Base-by-base conservation (phyloP, 2,113 vertebrate genomes). In the Rhegmatorhina hoffmannsi region DNA sequence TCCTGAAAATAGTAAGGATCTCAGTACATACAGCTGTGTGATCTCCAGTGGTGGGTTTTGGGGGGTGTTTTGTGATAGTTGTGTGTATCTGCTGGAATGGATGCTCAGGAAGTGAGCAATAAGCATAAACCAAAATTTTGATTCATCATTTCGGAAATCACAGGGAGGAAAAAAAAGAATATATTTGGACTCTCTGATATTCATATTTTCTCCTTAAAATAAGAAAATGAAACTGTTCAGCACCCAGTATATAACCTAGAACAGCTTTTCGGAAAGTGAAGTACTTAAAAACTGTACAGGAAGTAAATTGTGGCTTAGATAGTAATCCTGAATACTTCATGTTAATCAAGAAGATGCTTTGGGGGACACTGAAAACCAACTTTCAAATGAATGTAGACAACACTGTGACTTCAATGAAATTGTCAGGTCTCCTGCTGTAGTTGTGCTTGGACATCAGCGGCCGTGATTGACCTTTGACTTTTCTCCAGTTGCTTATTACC, bases 361-460 rank as follows among this genome's bases (percentile, higher is more conserved):
- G 24, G 68, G 72, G 17, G 34, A 81, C 47, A 4, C 25, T 46
- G 56, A 40, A 81, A 70, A 84, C 31, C 64, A 95, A 0, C 63
- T 59, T 70, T 63, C 69, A 19, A n/a, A 56, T 67, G 63, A 52
- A 23, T 47, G 64, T 29, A 60, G 74, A 25, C 58, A 91, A 33
- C 46, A 1, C 89, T 38, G 26, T 2, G 6, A 21, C 6, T 10
- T 67, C n/a, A 53, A 76, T 76, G 83, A 94, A 93, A 92, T 72
- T 84, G 87, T 97, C 89, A 68, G 94, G 33, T 97, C 96, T 92
- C 70, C 63, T 93, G 87, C 93, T 90, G 83, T 91, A 97, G 97
- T 97, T 97, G 81, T 97, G 95, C 94, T 94, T 95, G 95, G 98
- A 93, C 97, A 96, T 98, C 98, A 98, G 94, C 97, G 96, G 95